Percentiles rank a stretch among this genome's conserved stretches.
These are phyloP conservation scores for Chloroceryle inda DNA, from an alignment of 2,797 vertebrate species.

Conservation along the genomic window DNA sequence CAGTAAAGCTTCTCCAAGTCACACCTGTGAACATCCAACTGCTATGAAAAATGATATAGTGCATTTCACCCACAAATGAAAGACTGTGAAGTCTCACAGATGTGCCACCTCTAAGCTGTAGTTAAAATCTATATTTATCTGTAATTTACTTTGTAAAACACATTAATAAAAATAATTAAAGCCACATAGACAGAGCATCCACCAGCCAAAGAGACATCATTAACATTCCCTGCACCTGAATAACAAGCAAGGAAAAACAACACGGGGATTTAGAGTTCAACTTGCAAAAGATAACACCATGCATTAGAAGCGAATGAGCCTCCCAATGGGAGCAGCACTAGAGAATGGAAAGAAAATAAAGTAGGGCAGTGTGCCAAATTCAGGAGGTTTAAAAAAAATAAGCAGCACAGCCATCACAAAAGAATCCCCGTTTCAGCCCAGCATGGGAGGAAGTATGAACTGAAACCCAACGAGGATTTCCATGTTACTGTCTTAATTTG, in stretches of 20 bases:
- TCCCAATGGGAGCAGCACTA: slow-evolving; percentile 74
- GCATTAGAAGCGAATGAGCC: slow-evolving; percentile 77
- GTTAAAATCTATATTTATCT: slow-evolving; percentile 51
- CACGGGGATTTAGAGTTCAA: slow-evolving; percentile 76
- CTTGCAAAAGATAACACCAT: slow-evolving; percentile 76
- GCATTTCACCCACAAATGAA: neutral
- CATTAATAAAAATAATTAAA: slow-evolving; percentile 71
- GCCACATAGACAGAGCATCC: slow-evolving; percentile 48
- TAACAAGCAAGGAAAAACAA: slow-evolving; percentile 77
- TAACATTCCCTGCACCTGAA: slow-evolving; percentile 77
- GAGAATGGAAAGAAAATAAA: slow-evolving; percentile 78
- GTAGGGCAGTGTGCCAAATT: slow-evolving; percentile 78
- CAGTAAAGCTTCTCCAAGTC: neutral
- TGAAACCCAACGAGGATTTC: slow-evolving; percentile 76
- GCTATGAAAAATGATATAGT: neutral
- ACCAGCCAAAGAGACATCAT: slow-evolving; percentile 68
- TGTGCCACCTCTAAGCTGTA: neutral
- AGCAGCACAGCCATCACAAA: slow-evolving; percentile 75
- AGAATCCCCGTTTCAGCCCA: slow-evolving; percentile 76
- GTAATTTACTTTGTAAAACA: slow-evolving; percentile 58
- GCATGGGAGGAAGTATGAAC: slow-evolving; percentile 78
- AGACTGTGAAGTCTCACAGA: neutral
- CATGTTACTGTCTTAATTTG: slow-evolving; percentile 78
- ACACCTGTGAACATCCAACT: neutral
- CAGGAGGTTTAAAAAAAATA: slow-evolving; percentile 78